phyloP scores from a whole-genome alignment of 1,140 invertebrate species.

The Reticulitermes speratus region DNA sequence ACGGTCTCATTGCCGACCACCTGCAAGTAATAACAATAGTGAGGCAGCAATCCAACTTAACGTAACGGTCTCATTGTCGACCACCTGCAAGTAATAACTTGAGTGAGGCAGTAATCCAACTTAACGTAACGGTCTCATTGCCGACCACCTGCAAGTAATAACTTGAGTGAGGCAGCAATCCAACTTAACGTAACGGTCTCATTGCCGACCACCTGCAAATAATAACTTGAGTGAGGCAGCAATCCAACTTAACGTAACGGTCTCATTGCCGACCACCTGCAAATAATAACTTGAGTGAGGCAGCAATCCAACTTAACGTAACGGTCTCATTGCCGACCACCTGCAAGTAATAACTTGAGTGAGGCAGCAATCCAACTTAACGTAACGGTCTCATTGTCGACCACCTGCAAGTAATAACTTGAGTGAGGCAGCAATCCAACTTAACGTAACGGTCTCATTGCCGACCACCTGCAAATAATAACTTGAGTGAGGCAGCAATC shows the following conservation, averaged over 20 bases:
- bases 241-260: background rate
- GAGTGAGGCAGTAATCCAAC: background rate
- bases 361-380: background rate
- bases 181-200: background rate
- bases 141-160: background rate
- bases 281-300: background rate
- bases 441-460: background rate
- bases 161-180: background rate
- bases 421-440: background rate
- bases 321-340: background rate
- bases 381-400: background rate
- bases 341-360: background rate
- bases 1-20: background rate
- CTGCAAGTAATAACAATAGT: background rate
- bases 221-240: background rate
- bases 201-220: background rate
- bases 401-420: background rate
- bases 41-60: background rate
- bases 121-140: background rate
- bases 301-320: background rate
- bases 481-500: background rate
- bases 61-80: background rate
- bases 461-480: background rate
- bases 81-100: background rate
- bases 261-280: background rate